Evolutionary conservation across 1,140 invertebrate species (phyloP).

Genomic region (Euura saliciscinereae): DNA sequence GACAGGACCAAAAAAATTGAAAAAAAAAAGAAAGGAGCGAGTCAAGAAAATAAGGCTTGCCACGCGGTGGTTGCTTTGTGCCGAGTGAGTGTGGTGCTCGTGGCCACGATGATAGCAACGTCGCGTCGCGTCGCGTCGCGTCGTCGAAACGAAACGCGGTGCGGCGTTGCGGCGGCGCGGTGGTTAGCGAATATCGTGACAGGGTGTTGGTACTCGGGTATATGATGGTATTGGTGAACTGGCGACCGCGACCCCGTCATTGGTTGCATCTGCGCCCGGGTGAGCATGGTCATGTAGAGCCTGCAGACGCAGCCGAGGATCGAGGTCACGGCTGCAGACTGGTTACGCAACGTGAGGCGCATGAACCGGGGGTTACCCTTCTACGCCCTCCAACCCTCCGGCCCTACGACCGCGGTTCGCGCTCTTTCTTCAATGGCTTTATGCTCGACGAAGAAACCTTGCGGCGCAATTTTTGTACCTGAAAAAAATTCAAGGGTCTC

Average conservation of each 20-base stretch:
- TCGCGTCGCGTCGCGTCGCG: background rate
- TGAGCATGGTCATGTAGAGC: constrained; percentile 16
- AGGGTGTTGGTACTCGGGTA: constrained; percentile 14
- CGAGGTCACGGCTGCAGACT: constrained; percentile 46
- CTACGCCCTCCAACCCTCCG: background rate
- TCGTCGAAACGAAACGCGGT: constrained; percentile 23
- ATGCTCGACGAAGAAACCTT: background rate
- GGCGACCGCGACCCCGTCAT: constrained; percentile 19
- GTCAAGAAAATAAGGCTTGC: background rate
- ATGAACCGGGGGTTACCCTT: background rate
- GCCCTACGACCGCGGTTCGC: background rate
- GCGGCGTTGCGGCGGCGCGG: background rate
- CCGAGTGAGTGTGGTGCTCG: no score
- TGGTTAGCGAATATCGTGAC: constrained; percentile 19
- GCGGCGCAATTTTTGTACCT: no score
- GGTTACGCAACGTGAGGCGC: constrained; percentile 40
- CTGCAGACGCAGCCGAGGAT: constrained; percentile 37
- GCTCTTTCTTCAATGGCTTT: background rate
- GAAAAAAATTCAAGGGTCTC: no score
- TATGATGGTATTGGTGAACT: constrained; percentile 23
- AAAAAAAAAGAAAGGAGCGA: background rate
- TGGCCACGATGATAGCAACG: background rate
- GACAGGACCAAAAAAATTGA: background rate
- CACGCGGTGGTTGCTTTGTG: background rate
- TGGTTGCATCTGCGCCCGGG: constrained; percentile 25